Conservation (phyloP, 2,888 invertebrate species). For the Orgyia antiqua region DNA sequence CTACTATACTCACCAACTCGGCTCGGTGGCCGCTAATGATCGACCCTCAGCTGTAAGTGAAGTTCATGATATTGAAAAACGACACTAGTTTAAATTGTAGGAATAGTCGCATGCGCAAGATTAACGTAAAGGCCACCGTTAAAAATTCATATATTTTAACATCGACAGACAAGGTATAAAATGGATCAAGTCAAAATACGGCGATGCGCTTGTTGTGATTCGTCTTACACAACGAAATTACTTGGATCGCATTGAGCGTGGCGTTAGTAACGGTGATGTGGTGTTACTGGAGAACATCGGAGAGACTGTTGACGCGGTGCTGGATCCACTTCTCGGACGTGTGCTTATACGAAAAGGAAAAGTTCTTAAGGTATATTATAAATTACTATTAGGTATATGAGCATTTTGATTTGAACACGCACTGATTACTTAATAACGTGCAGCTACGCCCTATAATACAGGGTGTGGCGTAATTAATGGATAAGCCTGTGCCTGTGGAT, state of each 20-base stretch:
- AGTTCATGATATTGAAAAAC: neutral
- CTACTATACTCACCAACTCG: conserved; percentile 92
- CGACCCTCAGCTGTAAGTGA: conserved; percentile 88
- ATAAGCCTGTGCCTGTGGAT: too few relatives aligned
- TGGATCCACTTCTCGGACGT: conserved; percentile 92
- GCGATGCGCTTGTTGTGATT: conserved; percentile 83
- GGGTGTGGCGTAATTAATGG: too few relatives aligned
- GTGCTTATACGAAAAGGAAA: conserved; percentile 93
- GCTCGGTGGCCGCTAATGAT: conserved; percentile 97
- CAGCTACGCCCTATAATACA: too few relatives aligned
- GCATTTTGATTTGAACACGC: too few relatives aligned
- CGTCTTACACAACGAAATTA: conserved; percentile 90
- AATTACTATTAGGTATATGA: too few relatives aligned
- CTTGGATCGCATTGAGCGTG: conserved; percentile 88
- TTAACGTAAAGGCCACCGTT: too few relatives aligned
- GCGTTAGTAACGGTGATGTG: conserved; percentile 85
- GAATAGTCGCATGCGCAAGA: too few relatives aligned
- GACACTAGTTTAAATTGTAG: too few relatives aligned
- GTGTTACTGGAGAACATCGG: conserved; percentile 93
- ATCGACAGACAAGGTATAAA: conserved; percentile 87
- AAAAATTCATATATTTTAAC: too few relatives aligned
- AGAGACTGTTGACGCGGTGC: conserved; percentile 92
- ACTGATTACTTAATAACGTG: too few relatives aligned
- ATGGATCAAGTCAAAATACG: conserved; percentile 96
- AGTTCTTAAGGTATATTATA: conserved; percentile 78